Evolutionary conservation across 2,797 vertebrate genomes (phyloP), one percentile per base, ranked within the genome.

Genomic region (Melanotaenia maccullochi): DNA sequence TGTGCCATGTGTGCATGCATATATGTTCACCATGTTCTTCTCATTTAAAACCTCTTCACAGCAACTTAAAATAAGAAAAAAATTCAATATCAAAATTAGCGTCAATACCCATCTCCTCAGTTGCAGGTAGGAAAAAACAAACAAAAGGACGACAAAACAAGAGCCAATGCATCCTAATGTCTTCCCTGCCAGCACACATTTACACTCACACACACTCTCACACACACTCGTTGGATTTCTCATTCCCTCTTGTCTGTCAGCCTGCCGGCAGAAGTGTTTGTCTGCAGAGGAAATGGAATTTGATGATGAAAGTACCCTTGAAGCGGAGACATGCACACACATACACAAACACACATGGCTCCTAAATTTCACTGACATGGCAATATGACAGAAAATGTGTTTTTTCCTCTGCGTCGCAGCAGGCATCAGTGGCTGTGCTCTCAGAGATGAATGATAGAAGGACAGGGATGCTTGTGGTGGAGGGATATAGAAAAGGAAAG

Each of bases 231-330:
- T 33, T 65, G 47, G 20, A 77, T 67, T 87, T 73, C 69, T 85
- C 81, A 76, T 85, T 89, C 89, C 65, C 84, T 82, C 71, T 86
- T 85, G 73, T 85, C 87, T 88, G 80, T 81, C 79, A 81, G 89
- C 68, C 82, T 82, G 82, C 76, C 73, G 81, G 84, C 87, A 85
- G 79, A 88, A 87, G 79, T 89, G 87, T 92, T 89, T 91, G 89
- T 90, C 89, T 87, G 88, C 81, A 78, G 89, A 89, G 89, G 87
- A 93, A 93, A 92, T 91, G 84, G 90, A 91, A 92, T 90, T 90
- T 93, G 89, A 93, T 93, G 90, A 91, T 92, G 90, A 89, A 93
- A 91, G 88, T 92, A 91, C 88, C 91, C 90, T 91, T 92, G 90
- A 91, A 92, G 85, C 75, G 25, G 58, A 83, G 57, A 83, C 65